Conservation (phyloP, 2,797 vertebrate species). For the Choloepus didactylus region DNA sequence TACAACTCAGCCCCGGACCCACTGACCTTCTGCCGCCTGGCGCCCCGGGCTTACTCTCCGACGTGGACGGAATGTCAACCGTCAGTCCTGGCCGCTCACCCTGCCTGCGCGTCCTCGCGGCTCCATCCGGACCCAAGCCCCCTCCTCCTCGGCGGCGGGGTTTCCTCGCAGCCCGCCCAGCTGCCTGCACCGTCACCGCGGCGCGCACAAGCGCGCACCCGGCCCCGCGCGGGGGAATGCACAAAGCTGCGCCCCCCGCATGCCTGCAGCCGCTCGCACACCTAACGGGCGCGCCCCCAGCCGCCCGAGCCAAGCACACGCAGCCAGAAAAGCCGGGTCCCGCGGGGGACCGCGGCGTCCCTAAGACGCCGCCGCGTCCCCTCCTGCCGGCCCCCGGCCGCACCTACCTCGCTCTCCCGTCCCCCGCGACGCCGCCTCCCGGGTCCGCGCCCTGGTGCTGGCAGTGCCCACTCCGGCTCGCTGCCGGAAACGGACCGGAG, state of each 20-base stretch:
- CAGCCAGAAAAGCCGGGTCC: neutral
- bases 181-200: slow-evolving; percentile 76
- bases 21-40: slow-evolving; percentile 69
- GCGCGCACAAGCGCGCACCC: slow-evolving; percentile 76
- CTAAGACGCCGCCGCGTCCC: neutral
- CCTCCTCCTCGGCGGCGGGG: slow-evolving; percentile 60
- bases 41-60: neutral
- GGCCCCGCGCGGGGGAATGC: neutral
- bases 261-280: slow-evolving; percentile 57
- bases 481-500: neutral
- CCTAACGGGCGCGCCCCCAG: slow-evolving; percentile 70
- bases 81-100: slow-evolving; percentile 22
- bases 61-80: slow-evolving; percentile 43
- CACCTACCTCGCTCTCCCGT: neutral
- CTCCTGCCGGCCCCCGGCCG: neutral
- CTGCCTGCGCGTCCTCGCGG: neutral
- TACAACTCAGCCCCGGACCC: neutral
- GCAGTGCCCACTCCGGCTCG: neutral
- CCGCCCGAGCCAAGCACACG: slow-evolving; percentile 1
- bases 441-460: neutral
- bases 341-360: neutral
- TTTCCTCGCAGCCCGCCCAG: slow-evolving; percentile 70
- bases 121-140: slow-evolving; percentile 61
- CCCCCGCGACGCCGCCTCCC: neutral
- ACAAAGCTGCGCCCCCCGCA: slow-evolving; percentile 46